phyloP scores from a whole-genome alignment of 2,888 invertebrate species.

The Orthosia incerta region DNA sequence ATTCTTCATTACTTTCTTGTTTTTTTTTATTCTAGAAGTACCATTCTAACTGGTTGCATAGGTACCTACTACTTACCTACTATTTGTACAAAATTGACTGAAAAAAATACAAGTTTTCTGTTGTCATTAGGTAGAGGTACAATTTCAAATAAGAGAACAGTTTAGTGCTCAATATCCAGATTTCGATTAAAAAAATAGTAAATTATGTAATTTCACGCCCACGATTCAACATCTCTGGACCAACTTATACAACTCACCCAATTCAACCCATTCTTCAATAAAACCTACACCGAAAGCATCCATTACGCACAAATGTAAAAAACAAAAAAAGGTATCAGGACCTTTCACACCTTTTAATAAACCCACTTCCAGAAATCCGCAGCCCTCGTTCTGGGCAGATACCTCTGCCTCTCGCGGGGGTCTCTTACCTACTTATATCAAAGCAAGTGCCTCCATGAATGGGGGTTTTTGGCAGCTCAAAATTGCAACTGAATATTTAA shows the following conservation, averaged over 20 bases:
- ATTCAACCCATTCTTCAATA: too few relatives aligned
- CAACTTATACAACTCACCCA: neutral
- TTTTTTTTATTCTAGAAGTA: neutral
- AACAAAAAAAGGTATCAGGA: slow-evolving; percentile 21
- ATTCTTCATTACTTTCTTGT: neutral
- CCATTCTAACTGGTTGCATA: too few relatives aligned
- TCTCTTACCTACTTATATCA: slow-evolving; percentile 67
- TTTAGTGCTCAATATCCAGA: too few relatives aligned
- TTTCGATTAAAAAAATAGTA: too few relatives aligned
- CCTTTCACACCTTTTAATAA: slow-evolving; percentile 24
- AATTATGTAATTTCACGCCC: too few relatives aligned
- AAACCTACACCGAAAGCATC: neutral
- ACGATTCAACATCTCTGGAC: too few relatives aligned
- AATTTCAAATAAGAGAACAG: too few relatives aligned
- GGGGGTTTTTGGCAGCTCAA: slow-evolving; percentile 75
- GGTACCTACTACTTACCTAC: neutral
- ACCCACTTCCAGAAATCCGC: slow-evolving; percentile 31
- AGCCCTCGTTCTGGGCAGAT: slow-evolving; percentile 37
- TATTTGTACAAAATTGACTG: too few relatives aligned
- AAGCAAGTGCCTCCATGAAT: slow-evolving; percentile 76
- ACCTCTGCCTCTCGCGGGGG: slow-evolving; percentile 34
- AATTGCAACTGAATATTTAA: slow-evolving; percentile 81
- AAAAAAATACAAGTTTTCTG: too few relatives aligned
- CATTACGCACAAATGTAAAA: neutral
- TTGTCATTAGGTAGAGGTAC: too few relatives aligned